Evolutionary conservation across 2,797 vertebrate species (phyloP).

Genomic region (Parambassis ranga): DNA sequence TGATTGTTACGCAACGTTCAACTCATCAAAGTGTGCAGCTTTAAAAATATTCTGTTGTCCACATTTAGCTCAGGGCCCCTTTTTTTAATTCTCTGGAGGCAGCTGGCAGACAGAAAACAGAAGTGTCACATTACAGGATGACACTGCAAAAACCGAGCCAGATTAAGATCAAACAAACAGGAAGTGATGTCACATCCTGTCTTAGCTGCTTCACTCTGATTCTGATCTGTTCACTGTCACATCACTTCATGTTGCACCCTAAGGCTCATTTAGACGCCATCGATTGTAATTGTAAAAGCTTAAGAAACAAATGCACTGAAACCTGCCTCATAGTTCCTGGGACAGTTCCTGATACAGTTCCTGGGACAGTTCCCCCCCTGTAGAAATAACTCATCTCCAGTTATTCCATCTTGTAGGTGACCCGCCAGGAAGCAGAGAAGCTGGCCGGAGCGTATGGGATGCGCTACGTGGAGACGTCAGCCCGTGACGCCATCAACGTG

Average conservation of each 20-base stretch:
- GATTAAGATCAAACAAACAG: background rate
- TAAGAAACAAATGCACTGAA: no score
- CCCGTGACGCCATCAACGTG: conserved; percentile 96
- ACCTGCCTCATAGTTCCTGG: no score
- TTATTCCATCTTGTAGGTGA: conserved; percentile 74
- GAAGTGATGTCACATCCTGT: background rate
- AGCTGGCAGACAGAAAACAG: conserved; percentile 11
- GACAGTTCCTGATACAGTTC: no score
- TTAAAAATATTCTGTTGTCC: conserved; percentile 33
- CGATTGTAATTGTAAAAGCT: no score
- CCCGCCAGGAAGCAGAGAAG: conserved; percentile 94
- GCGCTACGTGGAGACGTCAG: conserved; percentile 97
- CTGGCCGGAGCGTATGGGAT: conserved; percentile 92
- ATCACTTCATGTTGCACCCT: background rate
- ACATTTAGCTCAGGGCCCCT: conserved; percentile 24
- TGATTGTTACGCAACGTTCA: background rate
- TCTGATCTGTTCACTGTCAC: background rate
- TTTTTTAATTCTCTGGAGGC: conserved; percentile 1
- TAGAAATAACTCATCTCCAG: background rate
- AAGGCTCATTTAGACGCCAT: background rate
- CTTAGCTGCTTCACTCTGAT: background rate
- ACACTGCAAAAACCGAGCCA: conserved; percentile 10
- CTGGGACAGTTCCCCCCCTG: no score
- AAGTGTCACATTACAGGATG: conserved; percentile 21
- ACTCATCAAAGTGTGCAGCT: background rate